Conservation (phyloP, 2,113 vertebrate species). For the Herpailurus yagouaroundi region DNA sequence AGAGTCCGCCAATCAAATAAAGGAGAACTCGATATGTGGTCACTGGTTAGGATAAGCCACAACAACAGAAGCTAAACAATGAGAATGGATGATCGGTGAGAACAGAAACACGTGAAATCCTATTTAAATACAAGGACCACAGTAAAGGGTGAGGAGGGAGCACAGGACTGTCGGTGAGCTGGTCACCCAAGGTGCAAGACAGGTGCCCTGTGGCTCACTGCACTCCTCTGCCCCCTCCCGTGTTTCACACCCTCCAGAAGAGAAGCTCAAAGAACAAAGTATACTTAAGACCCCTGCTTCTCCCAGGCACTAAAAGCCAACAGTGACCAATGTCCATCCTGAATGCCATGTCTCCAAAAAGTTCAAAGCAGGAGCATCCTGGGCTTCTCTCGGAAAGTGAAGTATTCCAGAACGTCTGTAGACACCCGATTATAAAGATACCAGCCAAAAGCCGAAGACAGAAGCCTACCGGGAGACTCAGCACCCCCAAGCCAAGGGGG, state of each 20-base stretch:
- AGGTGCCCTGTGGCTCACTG: not conserved
- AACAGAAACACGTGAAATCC: not conserved
- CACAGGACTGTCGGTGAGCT: not conserved
- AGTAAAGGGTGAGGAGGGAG: not conserved
- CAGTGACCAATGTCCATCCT: not conserved
- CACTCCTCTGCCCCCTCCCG: not conserved
- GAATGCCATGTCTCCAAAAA: fast-evolving
- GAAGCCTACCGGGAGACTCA: not conserved
- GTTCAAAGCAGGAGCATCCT: not conserved
- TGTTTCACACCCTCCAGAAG: not conserved
- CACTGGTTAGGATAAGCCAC: not conserved
- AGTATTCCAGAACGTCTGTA: not conserved
- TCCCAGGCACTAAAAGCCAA: not conserved
- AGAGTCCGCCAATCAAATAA: not conserved
- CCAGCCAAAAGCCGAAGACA: not conserved
- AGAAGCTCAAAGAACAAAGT: not conserved
- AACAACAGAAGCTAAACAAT: not conserved
- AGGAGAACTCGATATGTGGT: not conserved
- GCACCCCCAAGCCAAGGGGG: not conserved
- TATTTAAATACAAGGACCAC: not conserved
- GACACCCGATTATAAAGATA: not conserved
- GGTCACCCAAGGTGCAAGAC: not conserved
- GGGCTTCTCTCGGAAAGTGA: not conserved
- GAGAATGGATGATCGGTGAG: not conserved
- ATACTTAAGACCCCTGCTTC: not conserved